A percentile compares a stretch with the other conserved stretches of the same genome.
Evolutionary conservation across 1,140 invertebrate genomes (phyloP).

Genomic region (Rhyzopertha dominica): DNA sequence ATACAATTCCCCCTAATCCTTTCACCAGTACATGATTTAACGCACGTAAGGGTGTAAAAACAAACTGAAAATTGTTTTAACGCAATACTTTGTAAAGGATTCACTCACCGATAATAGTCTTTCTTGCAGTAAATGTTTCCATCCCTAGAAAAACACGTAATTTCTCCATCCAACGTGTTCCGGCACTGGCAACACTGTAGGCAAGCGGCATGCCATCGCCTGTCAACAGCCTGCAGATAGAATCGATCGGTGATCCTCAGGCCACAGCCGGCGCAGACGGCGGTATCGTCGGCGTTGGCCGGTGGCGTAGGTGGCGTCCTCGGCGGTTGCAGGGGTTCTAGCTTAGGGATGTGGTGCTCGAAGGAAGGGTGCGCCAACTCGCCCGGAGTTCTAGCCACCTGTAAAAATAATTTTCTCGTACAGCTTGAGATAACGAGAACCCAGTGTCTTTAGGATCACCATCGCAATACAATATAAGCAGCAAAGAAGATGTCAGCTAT

Average conservation of each 20-base stretch:
- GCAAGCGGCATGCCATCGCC: conserved; percentile 89
- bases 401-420: too few relatives aligned
- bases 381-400: conserved; percentile 28
- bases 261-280: conserved; percentile 81
- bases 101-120: conserved; percentile 95
- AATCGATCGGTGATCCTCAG: conserved; percentile 79
- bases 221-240: conserved; percentile 88
- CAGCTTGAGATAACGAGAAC: too few relatives aligned
- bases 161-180: conserved; percentile 81
- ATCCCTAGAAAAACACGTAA: conserved; percentile 89
- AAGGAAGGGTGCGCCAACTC: conserved; percentile 37
- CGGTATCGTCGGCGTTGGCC: conserved; percentile 41
- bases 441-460: too few relatives aligned
- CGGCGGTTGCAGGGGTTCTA: conserved; percentile 47
- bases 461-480: too few relatives aligned
- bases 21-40: too few relatives aligned
- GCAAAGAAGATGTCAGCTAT: too few relatives aligned
- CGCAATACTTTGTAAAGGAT: too few relatives aligned
- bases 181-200: conserved; percentile 89
- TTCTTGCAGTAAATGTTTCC: conserved; percentile 96
- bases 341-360: conserved; percentile 51
- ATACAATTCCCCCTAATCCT: too few relatives aligned
- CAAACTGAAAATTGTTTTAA: too few relatives aligned
- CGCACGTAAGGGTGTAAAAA: too few relatives aligned
- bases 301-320: conserved; percentile 47